Base-by-base conservation (phyloP, 2,888 invertebrate species). In the Orgyia antiqua region DNA sequence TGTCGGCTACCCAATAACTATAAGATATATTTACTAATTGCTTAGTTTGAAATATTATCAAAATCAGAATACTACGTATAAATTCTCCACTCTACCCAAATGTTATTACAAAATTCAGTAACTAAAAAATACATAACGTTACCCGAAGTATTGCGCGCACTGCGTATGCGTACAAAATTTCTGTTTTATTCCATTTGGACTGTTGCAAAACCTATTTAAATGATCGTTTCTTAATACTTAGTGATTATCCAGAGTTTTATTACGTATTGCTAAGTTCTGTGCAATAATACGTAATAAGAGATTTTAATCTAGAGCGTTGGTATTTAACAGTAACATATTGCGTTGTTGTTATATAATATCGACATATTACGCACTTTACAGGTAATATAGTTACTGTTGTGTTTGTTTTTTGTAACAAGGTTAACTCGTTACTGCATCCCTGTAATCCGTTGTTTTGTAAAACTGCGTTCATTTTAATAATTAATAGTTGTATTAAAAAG, bases 341-440 rank as follows among this genome's bases (percentile, higher is more conserved):
- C 45, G 42, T 33, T 31, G 40, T 46, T 45, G 51, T 62, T 61
- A 61, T 51, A 55, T 47, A 66, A 67, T 53, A 46, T 42, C 45
- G 27, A 58, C 51, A 54, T 48, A 42, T 51, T 52, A 49, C 42
- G 10, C 38, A 48, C 26, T 31, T 12, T 11, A 25, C 11, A 1
- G 25, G n/a, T 28, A 20, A 15, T 41, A 42, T 41, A 41, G 51
- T 53, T 49, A 51, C 23, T 25, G 31, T 43, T 48, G 39, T 45
- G 42, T 41, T 48, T 50, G 45, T 50, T 48, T 44, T 50, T 34
- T 33, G 10, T 47, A 34, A 55, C 53, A 61, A 53, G 50, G 51
- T 49, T 56, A 50, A 28, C 33, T 40, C 39, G 47, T 50, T 48
- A 42, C 40, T 40, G 23, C 40, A 31, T 39, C 36, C 36, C 35